Base-by-base conservation (phyloP, 2,113 vertebrate species). In the Coptodon rendalli region DNA sequence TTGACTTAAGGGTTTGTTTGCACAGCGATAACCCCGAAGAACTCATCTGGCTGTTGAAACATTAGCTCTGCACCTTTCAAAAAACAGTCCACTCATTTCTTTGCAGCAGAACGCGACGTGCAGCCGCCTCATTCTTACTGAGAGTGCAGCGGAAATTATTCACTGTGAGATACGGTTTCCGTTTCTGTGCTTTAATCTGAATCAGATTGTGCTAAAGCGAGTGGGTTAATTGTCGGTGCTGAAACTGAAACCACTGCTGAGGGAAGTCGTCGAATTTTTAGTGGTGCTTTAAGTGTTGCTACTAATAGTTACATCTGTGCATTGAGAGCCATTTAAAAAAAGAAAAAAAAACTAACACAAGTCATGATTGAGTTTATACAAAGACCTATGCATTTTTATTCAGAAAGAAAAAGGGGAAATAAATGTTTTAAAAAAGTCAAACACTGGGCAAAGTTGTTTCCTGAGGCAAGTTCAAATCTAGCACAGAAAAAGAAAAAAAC, bases 381-480 rank as follows among this genome's bases (percentile, higher is more conserved):
- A 84, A 91, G 43, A 88, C 76, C 4, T 17, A 76, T 24, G 57
- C 7, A 34, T 11, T 56, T 81, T 36, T 73, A 78, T 61, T 82
- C 73, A 36, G 80, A 79, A 59, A 76, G 45, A 84, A 83, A 84
- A 36, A 8, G 36, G 63, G 81, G 84, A 63, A 86, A 80, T 73
- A 50, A 86, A 82, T 85, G 54, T 80, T 92, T 54, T 53, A 83
- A 87, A 87, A 43, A 90, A 80, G 63, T 81, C 9, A 89, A 68
- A 92, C 66, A 86, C 73, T 89, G 94, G 94, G 92, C 92, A 88
- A 86, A 90, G 84, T 80, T 92, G 76, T 94, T 95, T 96, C 94
- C 95, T 95, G 92, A 96, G 95, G 91, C 93, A 86, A 89, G 89
- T 93, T 73, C 68, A 73, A 87, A 93, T 95, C 91, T 90, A 95